Percentiles rank a stretch among this genome's conserved stretches.
Conservation (phyloP, 2,888 invertebrate genomes). For the Netelia fuscicornis region DNA sequence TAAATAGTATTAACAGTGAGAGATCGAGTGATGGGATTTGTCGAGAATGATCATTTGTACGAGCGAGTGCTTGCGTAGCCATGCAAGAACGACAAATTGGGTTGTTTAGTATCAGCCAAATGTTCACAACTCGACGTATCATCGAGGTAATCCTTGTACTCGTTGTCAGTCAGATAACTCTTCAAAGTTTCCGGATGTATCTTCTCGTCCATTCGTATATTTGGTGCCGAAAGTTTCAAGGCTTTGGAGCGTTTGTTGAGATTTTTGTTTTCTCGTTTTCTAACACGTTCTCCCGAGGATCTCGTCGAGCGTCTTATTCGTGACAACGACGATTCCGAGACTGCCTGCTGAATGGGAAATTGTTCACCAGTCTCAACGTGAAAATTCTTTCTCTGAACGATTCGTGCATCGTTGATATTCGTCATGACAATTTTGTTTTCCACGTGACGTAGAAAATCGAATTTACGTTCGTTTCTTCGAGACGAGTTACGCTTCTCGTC, state of each 20-base stretch:
- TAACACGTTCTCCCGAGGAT: conserved; percentile 28
- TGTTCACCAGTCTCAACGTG: neutral
- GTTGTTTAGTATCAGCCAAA: conserved; percentile 37
- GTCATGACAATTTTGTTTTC: conserved; percentile 40
- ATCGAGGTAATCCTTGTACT: conserved; percentile 66
- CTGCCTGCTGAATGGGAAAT: conserved; percentile 12
- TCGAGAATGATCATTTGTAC: conserved; percentile 65
- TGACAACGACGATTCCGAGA: conserved; percentile 44
- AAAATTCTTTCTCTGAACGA: conserved; percentile 43
- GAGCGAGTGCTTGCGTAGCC: conserved; percentile 72
- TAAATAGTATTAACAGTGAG: conserved; percentile 10
- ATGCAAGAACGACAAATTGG: conserved; percentile 77
- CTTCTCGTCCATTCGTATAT: conserved; percentile 63
- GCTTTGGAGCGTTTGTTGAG: conserved; percentile 25
- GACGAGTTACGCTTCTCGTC: conserved; percentile 30
- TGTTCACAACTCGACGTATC: conserved; percentile 59
- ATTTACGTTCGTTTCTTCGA: conserved; percentile 34
- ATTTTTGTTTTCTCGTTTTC: conserved; percentile 11
- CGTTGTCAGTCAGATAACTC: conserved; percentile 65
- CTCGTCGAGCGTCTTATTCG: conserved; percentile 1
- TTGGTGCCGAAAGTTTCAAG: conserved; percentile 59
- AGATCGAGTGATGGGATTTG: conserved; percentile 39
- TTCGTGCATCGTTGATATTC: conserved; percentile 34
- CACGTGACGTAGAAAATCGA: conserved; percentile 39
- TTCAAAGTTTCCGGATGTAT: conserved; percentile 67